Evolutionary conservation across 30 jellyfish, hydroid and myxozoan species (phyloP).

Genomic region (Aurelia sp.): DNA sequence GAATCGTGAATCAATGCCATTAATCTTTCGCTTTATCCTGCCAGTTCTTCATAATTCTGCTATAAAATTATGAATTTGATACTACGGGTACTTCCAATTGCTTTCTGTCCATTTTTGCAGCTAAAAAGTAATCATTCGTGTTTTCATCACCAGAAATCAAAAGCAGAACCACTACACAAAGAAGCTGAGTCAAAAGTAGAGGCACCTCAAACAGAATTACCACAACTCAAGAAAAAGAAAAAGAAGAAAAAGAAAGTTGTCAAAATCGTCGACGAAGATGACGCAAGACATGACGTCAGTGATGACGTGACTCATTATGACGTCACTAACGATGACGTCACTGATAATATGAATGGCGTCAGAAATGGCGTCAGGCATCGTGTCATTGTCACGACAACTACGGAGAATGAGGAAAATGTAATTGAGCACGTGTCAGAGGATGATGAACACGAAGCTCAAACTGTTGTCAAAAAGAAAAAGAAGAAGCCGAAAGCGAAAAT

Average conservation of each 20-base stretch:
- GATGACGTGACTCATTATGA: not conserved
- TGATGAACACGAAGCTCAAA: constrained; percentile 4
- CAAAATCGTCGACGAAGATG: constrained; percentile 11
- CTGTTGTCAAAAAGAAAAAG: constrained; percentile 36
- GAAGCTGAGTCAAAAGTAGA: constrained; percentile 35
- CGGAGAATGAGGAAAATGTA: too few relatives aligned
- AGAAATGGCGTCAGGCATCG: not conserved
- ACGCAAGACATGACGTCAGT: not conserved
- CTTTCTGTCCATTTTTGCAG: too few relatives aligned
- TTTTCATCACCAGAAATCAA: constrained; percentile 26
- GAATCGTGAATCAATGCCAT: too few relatives aligned
- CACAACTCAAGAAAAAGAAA: constrained; percentile 40
- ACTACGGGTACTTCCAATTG: too few relatives aligned
- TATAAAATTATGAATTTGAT: too few relatives aligned
- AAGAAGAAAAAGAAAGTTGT: constrained; percentile 57
- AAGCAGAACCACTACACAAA: constrained; percentile 5
- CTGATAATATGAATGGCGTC: not conserved
- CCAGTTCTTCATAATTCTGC: too few relatives aligned
- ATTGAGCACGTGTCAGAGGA: too few relatives aligned
- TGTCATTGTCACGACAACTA: not conserved
- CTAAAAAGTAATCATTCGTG: not conserved
- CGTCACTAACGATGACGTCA: too few relatives aligned
- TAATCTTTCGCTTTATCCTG: too few relatives aligned
- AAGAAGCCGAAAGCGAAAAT: constrained; percentile 35
- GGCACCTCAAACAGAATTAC: not conserved